These are phyloP conservation scores for Lamprotornis superbus DNA, from an alignment of 2,113 vertebrate genomes.

Conservation along the genomic window DNA sequence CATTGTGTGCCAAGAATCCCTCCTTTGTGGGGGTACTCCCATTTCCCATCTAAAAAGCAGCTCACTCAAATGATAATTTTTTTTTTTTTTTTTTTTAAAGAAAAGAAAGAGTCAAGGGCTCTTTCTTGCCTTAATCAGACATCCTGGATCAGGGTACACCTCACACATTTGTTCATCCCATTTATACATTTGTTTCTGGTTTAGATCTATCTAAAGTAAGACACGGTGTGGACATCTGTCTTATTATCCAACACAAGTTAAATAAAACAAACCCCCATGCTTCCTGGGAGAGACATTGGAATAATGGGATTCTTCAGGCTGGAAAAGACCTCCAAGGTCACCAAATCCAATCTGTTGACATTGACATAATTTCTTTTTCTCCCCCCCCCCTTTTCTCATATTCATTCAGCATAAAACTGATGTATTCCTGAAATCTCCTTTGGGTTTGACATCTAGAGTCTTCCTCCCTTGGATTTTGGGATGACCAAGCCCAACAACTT, in stretches of 20 bases:
- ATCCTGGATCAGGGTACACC: neutral
- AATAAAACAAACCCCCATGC: neutral
- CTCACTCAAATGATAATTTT: neutral
- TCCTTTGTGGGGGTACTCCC: neutral
- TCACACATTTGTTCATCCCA: neutral
- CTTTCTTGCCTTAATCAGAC: neutral
- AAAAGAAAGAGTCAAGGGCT: neutral
- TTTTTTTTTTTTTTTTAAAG: too few relatives aligned
- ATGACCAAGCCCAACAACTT: neutral
- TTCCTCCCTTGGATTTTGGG: neutral
- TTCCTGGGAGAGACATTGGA: neutral
- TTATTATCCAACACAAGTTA: neutral
- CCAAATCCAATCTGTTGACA: neutral
- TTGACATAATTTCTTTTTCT: neutral
- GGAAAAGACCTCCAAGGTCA: neutral
- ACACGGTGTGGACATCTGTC: neutral
- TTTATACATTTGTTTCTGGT: neutral
- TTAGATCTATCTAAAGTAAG: neutral
- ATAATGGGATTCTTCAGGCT: neutral
- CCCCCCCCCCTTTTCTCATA: neutral
- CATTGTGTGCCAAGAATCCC: neutral
- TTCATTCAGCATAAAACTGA: neutral
- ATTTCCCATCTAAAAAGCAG: neutral
- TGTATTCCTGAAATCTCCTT: fast-evolving
- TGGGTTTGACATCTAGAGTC: neutral